phyloP scores from a whole-genome alignment of 2,113 vertebrate genomes.

The Chauna torquata region DNA sequence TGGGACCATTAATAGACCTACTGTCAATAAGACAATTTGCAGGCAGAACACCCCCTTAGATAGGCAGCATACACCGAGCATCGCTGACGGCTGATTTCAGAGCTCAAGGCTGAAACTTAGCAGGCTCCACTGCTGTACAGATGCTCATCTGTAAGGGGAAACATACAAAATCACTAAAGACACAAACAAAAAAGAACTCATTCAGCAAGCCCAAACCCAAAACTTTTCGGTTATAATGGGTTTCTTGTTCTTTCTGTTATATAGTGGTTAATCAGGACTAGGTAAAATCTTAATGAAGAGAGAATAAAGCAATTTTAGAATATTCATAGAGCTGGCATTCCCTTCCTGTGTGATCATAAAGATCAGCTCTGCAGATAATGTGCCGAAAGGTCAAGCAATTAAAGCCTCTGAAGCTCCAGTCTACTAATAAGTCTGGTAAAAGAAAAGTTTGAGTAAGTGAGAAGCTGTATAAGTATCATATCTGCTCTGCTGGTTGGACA shows the following conservation, averaged over 20 bases:
- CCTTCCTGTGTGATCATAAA: constrained; percentile 2
- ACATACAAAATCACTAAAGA: not conserved
- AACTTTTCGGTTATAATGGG: not conserved
- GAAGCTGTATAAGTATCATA: not conserved
- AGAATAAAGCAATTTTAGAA: constrained; percentile 1
- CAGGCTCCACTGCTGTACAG: not conserved
- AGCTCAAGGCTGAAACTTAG: not conserved
- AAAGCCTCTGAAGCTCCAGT: not conserved
- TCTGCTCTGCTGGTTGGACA: not conserved
- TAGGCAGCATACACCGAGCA: not conserved
- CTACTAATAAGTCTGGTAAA: not conserved
- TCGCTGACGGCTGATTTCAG: not conserved
- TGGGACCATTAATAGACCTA: not conserved
- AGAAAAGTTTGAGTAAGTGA: constrained; percentile 19
- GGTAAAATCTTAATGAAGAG: not conserved
- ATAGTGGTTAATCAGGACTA: not conserved
- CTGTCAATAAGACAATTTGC: not conserved
- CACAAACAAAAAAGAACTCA: not conserved
- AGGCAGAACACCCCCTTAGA: not conserved
- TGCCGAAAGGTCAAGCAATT: constrained; percentile 50
- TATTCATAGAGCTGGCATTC: not conserved
- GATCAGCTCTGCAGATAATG: constrained; percentile 26
- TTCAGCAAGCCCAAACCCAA: not conserved
- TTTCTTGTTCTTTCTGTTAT: not conserved
- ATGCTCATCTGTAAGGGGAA: not conserved